Conservation (phyloP, 1,140 invertebrate species). For the Heliconius eleuchia region DNA sequence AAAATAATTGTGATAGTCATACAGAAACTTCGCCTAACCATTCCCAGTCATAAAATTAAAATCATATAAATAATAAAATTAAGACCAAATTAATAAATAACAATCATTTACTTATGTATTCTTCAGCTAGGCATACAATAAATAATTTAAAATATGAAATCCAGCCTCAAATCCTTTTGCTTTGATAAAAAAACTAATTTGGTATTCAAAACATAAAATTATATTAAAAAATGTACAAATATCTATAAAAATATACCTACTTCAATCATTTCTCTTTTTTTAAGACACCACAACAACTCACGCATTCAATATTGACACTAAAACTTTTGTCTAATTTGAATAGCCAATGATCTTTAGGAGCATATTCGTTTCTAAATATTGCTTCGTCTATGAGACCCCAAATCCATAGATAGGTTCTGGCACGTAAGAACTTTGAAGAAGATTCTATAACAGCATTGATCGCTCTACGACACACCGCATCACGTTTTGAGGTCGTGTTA, state of each 20-base stretch:
- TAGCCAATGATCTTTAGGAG: conserved; percentile 53
- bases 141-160: too few relatives aligned
- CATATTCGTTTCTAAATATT: conserved; percentile 50
- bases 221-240: not conserved
- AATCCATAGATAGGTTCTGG: conserved; percentile 58
- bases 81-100: too few relatives aligned
- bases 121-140: too few relatives aligned
- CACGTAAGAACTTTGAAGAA: conserved; percentile 47
- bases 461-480: conserved; percentile 56
- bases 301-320: conserved; percentile 35
- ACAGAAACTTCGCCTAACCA: too few relatives aligned
- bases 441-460: conserved; percentile 53
- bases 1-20: too few relatives aligned
- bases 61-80: too few relatives aligned
- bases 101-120: too few relatives aligned
- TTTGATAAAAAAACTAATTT: not conserved
- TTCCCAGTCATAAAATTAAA: too few relatives aligned
- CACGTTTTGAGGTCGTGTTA: conserved; percentile 50
- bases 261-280: conserved; percentile 20
- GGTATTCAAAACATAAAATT: not conserved
- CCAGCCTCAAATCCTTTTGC: not conserved
- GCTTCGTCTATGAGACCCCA: conserved; percentile 52
- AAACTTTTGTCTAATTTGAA: conserved; percentile 38
- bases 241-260: conserved; percentile 5
- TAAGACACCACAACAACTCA: conserved; percentile 31